Base-by-base conservation (phyloP, 1,140 invertebrate genomes). In the Lanistes nyassanus region DNA sequence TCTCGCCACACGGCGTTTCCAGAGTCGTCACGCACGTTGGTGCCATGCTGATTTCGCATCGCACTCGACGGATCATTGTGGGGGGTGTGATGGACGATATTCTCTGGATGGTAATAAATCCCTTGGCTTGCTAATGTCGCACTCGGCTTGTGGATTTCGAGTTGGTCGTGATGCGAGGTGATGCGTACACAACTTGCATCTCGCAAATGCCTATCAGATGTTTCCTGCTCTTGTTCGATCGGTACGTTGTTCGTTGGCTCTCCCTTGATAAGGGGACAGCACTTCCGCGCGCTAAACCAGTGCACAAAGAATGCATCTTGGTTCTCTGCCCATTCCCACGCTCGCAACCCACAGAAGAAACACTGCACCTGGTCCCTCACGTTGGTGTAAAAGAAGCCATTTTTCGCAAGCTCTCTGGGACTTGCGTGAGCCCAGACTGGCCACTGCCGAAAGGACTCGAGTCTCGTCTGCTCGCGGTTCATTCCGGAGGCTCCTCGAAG, bases 291-390 rank as follows among this genome's bases (percentile, higher is more conserved):
- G 9, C 3, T 4, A 51, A 92, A 91, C 0, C 94, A 95, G 86
- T 97, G 96, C 85, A 97, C 94, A 74, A 93, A 92, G 94, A 94
- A 95, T 2, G 95, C 95, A 78, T 95, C 92, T 88, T 97, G 95
- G 69, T 92, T 91, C 39, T 92, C 92, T 85, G 94, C 93, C 95
- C 96, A 97, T 82, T 95, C 94, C 84, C 94, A 94, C 0, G 97
- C 88, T 4, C 94, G 94, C 29, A 94, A 94, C 70, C 94, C 94
- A 84, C 96, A 97, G 82, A 94, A 93, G 83, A 94, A 96, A 83
- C 96, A 97, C 34, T 94, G 91, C 0, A 95, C 95, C 82, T 95
- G 93, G 88, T 97, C 95, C 16, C 51, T 39, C 4, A 69, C 75
- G 93, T 79, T 79, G 92, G 79, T 39, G 64, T 81, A 83, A 47